Evolutionary conservation across 2,888 invertebrate genomes (phyloP), one percentile per base, ranked within the genome.

Genomic region (Diploptera punctata): DNA sequence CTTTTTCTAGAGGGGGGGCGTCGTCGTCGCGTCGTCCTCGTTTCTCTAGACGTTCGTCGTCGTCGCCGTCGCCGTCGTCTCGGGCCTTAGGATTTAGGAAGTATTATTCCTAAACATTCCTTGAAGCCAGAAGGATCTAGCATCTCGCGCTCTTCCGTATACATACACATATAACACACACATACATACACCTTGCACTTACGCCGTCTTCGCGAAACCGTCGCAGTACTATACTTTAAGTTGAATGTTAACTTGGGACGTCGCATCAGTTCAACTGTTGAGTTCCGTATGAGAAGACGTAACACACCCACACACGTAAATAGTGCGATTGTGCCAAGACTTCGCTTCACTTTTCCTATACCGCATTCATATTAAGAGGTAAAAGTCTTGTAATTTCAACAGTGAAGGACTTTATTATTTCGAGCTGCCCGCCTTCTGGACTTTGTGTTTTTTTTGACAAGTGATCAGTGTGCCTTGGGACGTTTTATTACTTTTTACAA

Each of bases 1-100:
- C 73, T 70, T 71, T 73, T 70, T 70, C 71, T 33, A 47, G 29
- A 47, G 65, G 71, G 73, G 68, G 73, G 73, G 67, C 57, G 73
- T 69, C 70, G 70, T 44, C 60, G 44, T 61, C 43, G 60, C 47
- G 61, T 62, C 61, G 47, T 47, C 60, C 44, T 26, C 47, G 65
- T 44, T 44, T 43, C 44, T 57, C 65, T 43, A 43, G 44, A 29
- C 65, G 44, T 65, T 65, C 65, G 43, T 65, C 65, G 43, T 65
- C 65, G 19, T 19, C 65, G 43, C 33, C 65, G 65, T 19, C 65
- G 62, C 16, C 62, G 65, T 65, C 44, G 65, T 44, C 24, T 65
- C 65, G 57, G 31, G 47, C n/a, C 29, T n/a, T 57, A 21, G 24
- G 57, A 57, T 57, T 57, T 29, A 57, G 57, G 57, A 57, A 57